Conservation (phyloP, 2,797 vertebrate genomes). For the Thamnophis elegans region DNA sequence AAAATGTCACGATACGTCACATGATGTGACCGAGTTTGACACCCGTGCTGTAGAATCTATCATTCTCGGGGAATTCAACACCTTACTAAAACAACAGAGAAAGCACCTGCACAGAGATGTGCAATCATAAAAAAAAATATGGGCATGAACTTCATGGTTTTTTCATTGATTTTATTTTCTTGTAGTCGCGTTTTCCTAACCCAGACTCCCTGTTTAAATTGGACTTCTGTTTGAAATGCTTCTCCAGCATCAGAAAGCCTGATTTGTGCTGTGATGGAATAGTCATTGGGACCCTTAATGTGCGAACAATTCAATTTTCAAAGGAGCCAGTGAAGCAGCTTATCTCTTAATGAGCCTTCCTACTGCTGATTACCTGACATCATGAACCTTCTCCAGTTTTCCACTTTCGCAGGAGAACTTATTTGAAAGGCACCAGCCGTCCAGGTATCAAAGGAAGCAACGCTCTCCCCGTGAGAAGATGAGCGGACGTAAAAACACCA, state of each 20-base stretch:
- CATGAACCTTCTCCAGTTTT: slow-evolving; percentile 22
- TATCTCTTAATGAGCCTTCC: slow-evolving; percentile 37
- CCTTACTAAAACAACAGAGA: background rate
- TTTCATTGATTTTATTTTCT: too few relatives aligned
- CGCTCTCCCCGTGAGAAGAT: background rate
- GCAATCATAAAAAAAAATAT: background rate
- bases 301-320: slow-evolving; percentile 22
- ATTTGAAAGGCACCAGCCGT: slow-evolving; percentile 3
- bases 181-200: too few relatives aligned
- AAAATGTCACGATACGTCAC: background rate
- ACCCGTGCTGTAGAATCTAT: background rate
- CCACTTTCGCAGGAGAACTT: slow-evolving; percentile 5
- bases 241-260: background rate
- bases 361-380: slow-evolving; percentile 35
- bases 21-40: background rate
- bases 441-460: slow-evolving; percentile 6
- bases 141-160: background rate
- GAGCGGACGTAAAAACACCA: accelerated
- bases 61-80: background rate
- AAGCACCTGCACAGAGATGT: background rate
- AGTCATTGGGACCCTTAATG: background rate
- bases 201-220: background rate
- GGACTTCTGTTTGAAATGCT: background rate
- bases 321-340: background rate
- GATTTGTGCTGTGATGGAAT: background rate